Evolutionary conservation across 2,797 vertebrate species (phyloP), one percentile per base, ranked within the genome.

Genomic region (Calcarius lapponicus): DNA sequence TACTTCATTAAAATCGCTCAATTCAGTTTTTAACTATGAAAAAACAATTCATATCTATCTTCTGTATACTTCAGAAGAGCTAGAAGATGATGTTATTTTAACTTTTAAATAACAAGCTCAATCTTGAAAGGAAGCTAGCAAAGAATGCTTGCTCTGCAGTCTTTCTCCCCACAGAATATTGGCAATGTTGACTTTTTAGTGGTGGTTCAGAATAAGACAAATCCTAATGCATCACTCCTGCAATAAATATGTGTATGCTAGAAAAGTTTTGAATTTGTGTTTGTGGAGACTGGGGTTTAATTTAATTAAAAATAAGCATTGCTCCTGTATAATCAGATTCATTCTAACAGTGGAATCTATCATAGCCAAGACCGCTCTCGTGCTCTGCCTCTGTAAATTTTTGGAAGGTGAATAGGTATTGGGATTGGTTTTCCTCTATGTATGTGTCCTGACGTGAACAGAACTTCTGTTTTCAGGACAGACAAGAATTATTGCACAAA

Each of bases 111-210:
- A 84, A 40, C 47, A 67, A 90, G 25, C 62, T 91, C 71, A 48
- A 9, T 96, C 67, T 86, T 94, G 85, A 91, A 93, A 90, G 18
- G 48, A 65, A 45, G 19, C 34, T 93, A 57, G 31, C 31, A 71
- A 81, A 93, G 80, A 86, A 91, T 71, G 62, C 90, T 84, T 92
- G 56, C 47, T 84, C 64, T 81, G 65, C 70, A 75, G 29, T 84
- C 71, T 67, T 70, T 60, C 29, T 93, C 71, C 48, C 60, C 71
- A 36, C 71, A 76, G 40, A 94, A n/a, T 85, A 82, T 25, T 94
- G 93, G 43, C 80, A 80, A 14, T 74, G 75, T 61, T 93, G 89
- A 66, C 75, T 86, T 80, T 47, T 72, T 65, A 67, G 42, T 48
- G 45, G 11, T 79, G 19, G 84, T 88, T 64, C 66, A 79, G 65